These are phyloP conservation scores for Ancistrus triradiatus DNA, from an alignment of 2,113 vertebrate species.

Conservation along the genomic window DNA sequence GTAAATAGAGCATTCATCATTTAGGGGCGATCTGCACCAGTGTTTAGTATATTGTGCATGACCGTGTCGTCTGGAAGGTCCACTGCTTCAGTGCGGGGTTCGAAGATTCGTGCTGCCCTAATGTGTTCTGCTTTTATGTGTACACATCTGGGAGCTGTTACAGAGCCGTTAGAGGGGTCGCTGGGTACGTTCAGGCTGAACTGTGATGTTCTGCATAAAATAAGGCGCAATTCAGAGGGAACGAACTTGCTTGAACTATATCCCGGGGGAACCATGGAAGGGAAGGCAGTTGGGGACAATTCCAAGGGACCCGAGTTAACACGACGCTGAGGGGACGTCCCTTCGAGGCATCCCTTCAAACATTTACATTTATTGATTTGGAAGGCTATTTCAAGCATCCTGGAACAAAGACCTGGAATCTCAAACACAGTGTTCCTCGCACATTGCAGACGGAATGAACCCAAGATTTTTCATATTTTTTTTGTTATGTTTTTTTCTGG, in stretches of 20 bases:
- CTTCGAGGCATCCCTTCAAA: no score
- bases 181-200: not conserved
- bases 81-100: not conserved
- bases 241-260: not conserved
- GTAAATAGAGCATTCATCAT: slow-evolving; percentile 30
- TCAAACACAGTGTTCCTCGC: no score
- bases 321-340: no score
- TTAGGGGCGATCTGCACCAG: slow-evolving; percentile 7
- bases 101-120: not conserved
- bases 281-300: no score
- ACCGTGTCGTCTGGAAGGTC: slow-evolving; percentile 1
- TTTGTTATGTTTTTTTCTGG: no score
- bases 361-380: no score
- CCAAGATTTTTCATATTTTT: no score
- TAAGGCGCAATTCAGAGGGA: not conserved
- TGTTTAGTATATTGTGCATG: slow-evolving; percentile 22
- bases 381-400: no score
- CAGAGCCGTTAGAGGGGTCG: not conserved
- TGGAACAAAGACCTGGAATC: no score
- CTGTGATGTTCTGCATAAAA: slow-evolving; percentile 4
- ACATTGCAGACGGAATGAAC: no score
- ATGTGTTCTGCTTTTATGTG: slow-evolving; percentile 5
- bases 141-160: slow-evolving; percentile 28
- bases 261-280: not conserved
- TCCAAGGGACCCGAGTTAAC: no score